Percentiles rank a stretch among this genome's conserved stretches.
These are phyloP conservation scores for Drosophila leonis DNA, from an alignment of 2,888 invertebrate genomes.

Conservation along the genomic window DNA sequence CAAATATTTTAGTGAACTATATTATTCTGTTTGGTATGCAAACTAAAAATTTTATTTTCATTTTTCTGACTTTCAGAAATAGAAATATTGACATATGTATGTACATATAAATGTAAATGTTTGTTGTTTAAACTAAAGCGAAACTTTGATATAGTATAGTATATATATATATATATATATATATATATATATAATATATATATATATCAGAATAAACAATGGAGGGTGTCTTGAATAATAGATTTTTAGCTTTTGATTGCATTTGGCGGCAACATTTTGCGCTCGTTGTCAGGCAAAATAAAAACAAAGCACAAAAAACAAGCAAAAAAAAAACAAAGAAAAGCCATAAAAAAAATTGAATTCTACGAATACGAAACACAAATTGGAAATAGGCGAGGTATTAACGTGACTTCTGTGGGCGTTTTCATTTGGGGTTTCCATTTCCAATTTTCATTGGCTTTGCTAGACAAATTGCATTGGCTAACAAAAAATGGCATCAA, in stretches of 20 bases:
- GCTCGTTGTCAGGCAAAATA: slow-evolving; percentile 9
- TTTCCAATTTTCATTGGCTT: slow-evolving; percentile 48
- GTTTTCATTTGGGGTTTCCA: slow-evolving; percentile 41
- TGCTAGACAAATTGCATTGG: slow-evolving; percentile 22
- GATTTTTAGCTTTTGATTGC: slow-evolving; percentile 75
- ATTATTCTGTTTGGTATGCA: not conserved
- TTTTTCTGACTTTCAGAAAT: not conserved
- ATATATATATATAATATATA: not conserved
- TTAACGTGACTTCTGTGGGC: slow-evolving; percentile 59
- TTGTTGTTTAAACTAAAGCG: not conserved
- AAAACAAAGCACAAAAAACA: slow-evolving; percentile 2
- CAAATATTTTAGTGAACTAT: not conserved
- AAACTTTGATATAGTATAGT: too few relatives aligned
- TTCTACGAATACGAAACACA: slow-evolving; percentile 41
- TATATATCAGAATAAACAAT: slow-evolving; percentile 60
- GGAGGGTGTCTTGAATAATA: slow-evolving; percentile 66
- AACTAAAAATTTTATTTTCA: not conserved
- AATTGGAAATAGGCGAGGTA: slow-evolving; percentile 64
- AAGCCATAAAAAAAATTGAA: slow-evolving; percentile 63
- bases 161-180: not conserved
- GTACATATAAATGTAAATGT: not conserved
- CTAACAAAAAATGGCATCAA: slow-evolving; percentile 16
- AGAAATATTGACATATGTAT: slow-evolving; percentile 1
- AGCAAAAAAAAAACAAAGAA: slow-evolving; percentile 23
- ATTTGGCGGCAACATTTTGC: slow-evolving; percentile 59